Evolutionary conservation across 2,113 vertebrate genomes (phyloP), one percentile per base, ranked within the genome.

Genomic region (Elaphurus davidianus): DNA sequence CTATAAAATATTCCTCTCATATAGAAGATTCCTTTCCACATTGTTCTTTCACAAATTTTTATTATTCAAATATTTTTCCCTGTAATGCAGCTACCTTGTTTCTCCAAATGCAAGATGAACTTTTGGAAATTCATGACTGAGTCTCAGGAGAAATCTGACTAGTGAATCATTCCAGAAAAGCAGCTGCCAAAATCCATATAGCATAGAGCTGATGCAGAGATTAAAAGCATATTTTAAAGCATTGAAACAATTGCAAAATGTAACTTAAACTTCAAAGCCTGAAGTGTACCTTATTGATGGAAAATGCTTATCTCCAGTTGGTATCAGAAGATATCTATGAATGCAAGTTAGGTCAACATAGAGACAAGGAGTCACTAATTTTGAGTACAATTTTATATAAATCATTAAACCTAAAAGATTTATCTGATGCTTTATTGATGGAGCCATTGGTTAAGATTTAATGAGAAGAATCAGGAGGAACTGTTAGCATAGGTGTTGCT

Each of bases 91-190:
- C 60, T 94, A 17, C 96, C 19, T 88, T 96, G 7, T 94, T 97
- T 93, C 52, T 96, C 33, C 64, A 60, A 71, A 60, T 83, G 36
- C 2, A 91, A 78, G 64, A 67, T 5, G 33, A 84, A 2, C 0
- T 0, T 98, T 62, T 85, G 71, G 89, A 95, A 95, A 83, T 96
- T 36, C 85, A 45, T 78, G 71, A 95, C 12, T 79, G 36, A 96
- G 19, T 33, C 62, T 59, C 83, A n/a, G 94, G 94, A 98, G 94
- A 97, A 97, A 92, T 81, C 81, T 97, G 47, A 71, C 23, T 92
- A 84, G 43, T 54, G 19, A 96, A 88, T 59, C 45, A 82, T 57
- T 43, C 79, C 62, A 4, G 5, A 96, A 96, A 96, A 82, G 33
- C 57, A 93, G 40, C 79, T 98, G 89, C 30, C 94, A 17, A 87